These are phyloP conservation scores for Netelia fuscicornis DNA, from an alignment of 2,888 invertebrate genomes.

Conservation along the genomic window DNA sequence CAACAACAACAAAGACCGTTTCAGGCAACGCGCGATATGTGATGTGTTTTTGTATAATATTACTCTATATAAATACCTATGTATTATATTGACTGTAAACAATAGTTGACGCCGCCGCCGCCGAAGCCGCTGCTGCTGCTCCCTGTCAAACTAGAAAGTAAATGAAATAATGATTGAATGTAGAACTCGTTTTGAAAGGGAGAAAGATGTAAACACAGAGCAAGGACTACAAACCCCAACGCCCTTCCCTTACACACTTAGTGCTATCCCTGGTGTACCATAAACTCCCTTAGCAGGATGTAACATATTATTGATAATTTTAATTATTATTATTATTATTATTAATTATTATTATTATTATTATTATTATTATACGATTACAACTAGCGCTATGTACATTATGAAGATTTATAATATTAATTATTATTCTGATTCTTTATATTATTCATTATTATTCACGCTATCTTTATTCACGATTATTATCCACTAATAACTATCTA, in stretches of 20 bases:
- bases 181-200: conserved; percentile 53
- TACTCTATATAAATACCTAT: conserved; percentile 85
- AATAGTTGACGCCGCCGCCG: conserved; percentile 81
- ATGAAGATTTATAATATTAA: conserved; percentile 80
- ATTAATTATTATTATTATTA: conserved; percentile 73
- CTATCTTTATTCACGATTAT: conserved; percentile 70
- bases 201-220: conserved; percentile 52
- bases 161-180: conserved; percentile 68
- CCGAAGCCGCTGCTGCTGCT: conserved; percentile 66
- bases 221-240: conserved; percentile 74
- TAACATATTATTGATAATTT: conserved; percentile 81
- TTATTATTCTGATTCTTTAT: conserved; percentile 76
- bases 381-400: conserved; percentile 79
- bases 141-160: conserved; percentile 74
- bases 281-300: conserved; percentile 83
- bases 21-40: conserved; percentile 82
- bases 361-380: conserved; percentile 72
- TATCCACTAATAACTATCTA: conserved; percentile 72
- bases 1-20: conserved; percentile 75
- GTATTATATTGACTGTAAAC: conserved; percentile 84
- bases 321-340: conserved; percentile 73
- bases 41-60: conserved; percentile 85
- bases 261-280: conserved; percentile 83
- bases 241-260: conserved; percentile 71
- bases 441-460: conserved; percentile 72